These are phyloP conservation scores for Gopherus flavomarginatus DNA, from an alignment of 2,113 vertebrate genomes.

Conservation along the genomic window DNA sequence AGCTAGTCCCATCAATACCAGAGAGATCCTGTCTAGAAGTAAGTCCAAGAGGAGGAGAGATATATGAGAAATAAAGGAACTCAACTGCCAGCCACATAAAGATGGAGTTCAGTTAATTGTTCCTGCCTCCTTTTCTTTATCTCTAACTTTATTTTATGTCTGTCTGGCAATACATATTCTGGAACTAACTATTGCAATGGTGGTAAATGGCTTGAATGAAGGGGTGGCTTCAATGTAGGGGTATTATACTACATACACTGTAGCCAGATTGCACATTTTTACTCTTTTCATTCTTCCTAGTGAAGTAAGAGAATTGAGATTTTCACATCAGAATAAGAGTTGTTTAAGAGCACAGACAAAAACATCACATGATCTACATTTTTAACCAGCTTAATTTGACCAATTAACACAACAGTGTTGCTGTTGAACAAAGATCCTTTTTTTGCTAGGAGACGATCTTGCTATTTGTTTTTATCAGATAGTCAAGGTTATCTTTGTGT, in stretches of 20 bases:
- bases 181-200: background rate
- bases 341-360: background rate
- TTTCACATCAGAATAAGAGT: background rate
- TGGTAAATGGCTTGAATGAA: background rate
- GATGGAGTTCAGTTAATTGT: background rate
- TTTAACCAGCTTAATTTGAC: rapidly evolving
- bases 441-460: constrained; percentile 10
- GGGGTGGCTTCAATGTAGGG: background rate
- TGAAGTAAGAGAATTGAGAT: background rate
- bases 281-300: background rate
- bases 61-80: background rate
- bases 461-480: background rate
- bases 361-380: background rate
- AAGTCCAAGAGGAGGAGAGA: background rate
- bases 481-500: constrained; percentile 45
- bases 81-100: background rate
- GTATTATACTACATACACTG: background rate
- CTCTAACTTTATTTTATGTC: background rate
- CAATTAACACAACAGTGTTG: background rate
- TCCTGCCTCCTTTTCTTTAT: background rate
- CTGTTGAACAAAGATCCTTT: background rate
- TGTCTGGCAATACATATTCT: background rate
- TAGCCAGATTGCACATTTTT: background rate
- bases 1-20: background rate
- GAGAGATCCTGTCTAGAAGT: background rate